These are phyloP conservation scores for Amazona vittata DNA, from an alignment of 2,113 vertebrate species.

Conservation along the genomic window DNA sequence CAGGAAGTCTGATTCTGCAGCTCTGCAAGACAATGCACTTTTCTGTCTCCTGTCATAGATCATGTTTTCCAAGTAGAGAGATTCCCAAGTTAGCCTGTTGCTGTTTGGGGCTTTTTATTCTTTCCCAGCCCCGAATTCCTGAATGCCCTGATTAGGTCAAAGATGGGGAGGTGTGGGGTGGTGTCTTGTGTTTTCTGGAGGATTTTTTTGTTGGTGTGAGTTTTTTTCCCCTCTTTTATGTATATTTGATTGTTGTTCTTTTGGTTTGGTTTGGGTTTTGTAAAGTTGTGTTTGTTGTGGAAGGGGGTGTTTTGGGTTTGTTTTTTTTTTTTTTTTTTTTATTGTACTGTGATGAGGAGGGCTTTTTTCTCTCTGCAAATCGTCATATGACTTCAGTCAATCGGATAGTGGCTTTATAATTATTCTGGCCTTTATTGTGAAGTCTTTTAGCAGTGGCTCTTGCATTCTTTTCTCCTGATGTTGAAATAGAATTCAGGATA, in stretches of 20 bases:
- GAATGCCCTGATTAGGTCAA: background rate
- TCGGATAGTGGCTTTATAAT: background rate
- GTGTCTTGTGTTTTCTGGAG: background rate
- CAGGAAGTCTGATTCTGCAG: background rate
- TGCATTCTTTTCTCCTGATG: background rate
- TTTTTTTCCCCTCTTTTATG: background rate
- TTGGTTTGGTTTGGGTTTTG: background rate
- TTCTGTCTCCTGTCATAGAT: background rate
- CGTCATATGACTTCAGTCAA: background rate
- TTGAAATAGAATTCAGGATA: background rate
- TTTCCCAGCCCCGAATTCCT: background rate
- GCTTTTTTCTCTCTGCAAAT: background rate
- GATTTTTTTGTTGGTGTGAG: background rate
- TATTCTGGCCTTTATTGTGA: background rate
- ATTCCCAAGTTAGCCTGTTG: background rate
- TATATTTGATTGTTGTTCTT: background rate
- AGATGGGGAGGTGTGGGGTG: background rate
- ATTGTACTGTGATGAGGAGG: background rate
- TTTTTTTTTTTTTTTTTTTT: fast-evolving
- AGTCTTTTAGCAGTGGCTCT: background rate
- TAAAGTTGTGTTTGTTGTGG: background rate
- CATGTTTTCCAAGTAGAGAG: background rate
- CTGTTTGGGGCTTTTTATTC: background rate
- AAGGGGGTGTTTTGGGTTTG: background rate
- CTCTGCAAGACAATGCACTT: background rate